Evolutionary conservation across 2,113 vertebrate species (phyloP).

Genomic region (Ailurus styani): DNA sequence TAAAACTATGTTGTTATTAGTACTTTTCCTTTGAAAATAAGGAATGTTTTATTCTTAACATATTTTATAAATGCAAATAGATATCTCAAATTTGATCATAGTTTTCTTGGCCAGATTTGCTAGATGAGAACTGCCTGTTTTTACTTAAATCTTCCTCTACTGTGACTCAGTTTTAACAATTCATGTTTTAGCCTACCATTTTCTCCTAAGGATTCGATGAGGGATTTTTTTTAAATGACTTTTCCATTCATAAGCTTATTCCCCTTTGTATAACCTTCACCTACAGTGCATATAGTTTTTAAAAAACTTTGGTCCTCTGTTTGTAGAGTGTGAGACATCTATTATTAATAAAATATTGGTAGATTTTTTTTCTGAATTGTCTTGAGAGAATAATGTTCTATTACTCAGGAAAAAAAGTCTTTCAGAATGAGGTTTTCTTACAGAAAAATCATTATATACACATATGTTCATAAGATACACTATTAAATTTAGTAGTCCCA

Average conservation of each 20-base stretch:
- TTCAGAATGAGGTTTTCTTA: slow-evolving; percentile 63
- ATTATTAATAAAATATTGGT: slow-evolving; percentile 68
- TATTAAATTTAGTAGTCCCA: slow-evolving; percentile 76
- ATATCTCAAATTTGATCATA: slow-evolving; percentile 1
- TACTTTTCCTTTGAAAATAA: background rate
- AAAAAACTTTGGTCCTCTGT: slow-evolving; percentile 42
- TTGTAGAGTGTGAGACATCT: slow-evolving; percentile 39
- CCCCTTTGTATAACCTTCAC: slow-evolving; percentile 13
- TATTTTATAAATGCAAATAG: background rate
- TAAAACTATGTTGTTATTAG: slow-evolving; percentile 15
- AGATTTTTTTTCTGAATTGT: slow-evolving; percentile 46
- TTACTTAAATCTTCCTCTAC: background rate
- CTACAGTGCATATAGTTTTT: slow-evolving; percentile 28
- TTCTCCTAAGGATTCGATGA: background rate
- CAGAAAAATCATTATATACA: slow-evolving; percentile 70
- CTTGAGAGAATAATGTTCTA: slow-evolving; percentile 65
- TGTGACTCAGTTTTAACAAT: slow-evolving; percentile 7
- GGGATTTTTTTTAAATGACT: background rate
- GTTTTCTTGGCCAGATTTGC: background rate
- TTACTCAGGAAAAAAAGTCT: slow-evolving; percentile 17
- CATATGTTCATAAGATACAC: slow-evolving; percentile 72
- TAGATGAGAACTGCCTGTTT: background rate
- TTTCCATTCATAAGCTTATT: slow-evolving; percentile 30
- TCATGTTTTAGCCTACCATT: background rate
- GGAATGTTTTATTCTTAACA: background rate